Evolutionary conservation across 2,113 vertebrate genomes (phyloP), one percentile per base, ranked within the genome.

Genomic region (Trichomycterus rosablanca): DNA sequence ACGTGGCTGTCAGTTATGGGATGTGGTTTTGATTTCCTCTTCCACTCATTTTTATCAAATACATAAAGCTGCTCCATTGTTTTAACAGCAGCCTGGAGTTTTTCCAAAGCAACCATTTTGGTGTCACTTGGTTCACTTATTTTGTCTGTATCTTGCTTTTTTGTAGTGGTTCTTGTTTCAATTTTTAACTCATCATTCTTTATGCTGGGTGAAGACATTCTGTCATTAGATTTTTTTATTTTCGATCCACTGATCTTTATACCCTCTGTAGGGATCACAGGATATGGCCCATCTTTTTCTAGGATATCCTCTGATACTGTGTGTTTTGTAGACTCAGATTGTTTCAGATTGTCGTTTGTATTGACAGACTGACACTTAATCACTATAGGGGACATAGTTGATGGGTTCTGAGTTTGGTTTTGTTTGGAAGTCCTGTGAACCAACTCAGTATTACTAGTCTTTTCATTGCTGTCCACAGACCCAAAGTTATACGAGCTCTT

Each of bases 21-120:
- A 48, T 76, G 68, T 0, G 89, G 83, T 40, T 92, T 78, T 0
- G 77, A 86, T 67, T 89, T 94, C 65, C 95, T 89, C 48, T 93
- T 97, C 95, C 95, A 98, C 54, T 97, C 92, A 0, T 93, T 88
- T 28, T 83, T 86, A 43, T 90, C 85, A 72, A 93, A 95, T 9
- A 91, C 90, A 24, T 97, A 98, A 0, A 96, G 85, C 59, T 97
- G 91, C 48, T 98, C 96, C 96, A 98, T 98, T 34, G 92, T 97
- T 54, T 92, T 87, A 53, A 98, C 95, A 0, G 96, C 96, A 0
- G 95, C 96, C 4, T 93, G 92, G 30, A 98, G 84, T 78, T 95
- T 97, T 66, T 93, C 86, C 67, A 98, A 74, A 0, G 95, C 93
- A 3, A 71, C 52, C 44, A 83, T 68, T 23, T 85, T 86, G n/a